These are phyloP conservation scores for Emys orbicularis DNA, from an alignment of 2,797 vertebrate genomes.

Conservation along the genomic window DNA sequence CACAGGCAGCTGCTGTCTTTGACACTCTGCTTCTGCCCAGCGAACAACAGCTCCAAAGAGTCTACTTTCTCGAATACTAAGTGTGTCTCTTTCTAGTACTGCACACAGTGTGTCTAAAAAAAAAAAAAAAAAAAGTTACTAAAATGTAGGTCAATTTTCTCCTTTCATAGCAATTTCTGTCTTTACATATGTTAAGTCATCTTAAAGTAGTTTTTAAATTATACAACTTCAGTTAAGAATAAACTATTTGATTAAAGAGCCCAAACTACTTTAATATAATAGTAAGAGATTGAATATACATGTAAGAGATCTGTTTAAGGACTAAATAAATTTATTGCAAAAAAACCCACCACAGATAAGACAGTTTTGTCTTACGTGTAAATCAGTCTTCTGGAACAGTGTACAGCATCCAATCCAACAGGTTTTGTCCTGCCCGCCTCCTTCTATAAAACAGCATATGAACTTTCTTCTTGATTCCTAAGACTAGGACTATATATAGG, in stretches of 20 bases:
- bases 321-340: background rate
- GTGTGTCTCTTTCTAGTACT: slow-evolving; percentile 95
- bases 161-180: background rate
- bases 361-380: background rate
- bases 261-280: background rate
- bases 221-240: background rate
- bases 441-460: background rate
- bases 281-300: background rate
- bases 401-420: background rate
- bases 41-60: slow-evolving; percentile 87
- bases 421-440: background rate
- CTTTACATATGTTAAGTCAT: background rate
- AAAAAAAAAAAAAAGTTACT: background rate
- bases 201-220: background rate
- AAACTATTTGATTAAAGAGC: background rate
- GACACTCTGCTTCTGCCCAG: slow-evolving; percentile 87
- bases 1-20: slow-evolving; percentile 83
- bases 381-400: background rate
- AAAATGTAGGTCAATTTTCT: slow-evolving; percentile 1
- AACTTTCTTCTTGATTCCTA: slow-evolving; percentile 7
- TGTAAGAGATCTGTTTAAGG: background rate
- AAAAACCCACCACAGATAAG: background rate
- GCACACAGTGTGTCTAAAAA: slow-evolving; percentile 87
- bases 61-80: slow-evolving; percentile 94
- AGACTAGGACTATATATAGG: background rate